Conservation (phyloP, 2,888 invertebrate species). For the Sarcophaga carnaria region DNA sequence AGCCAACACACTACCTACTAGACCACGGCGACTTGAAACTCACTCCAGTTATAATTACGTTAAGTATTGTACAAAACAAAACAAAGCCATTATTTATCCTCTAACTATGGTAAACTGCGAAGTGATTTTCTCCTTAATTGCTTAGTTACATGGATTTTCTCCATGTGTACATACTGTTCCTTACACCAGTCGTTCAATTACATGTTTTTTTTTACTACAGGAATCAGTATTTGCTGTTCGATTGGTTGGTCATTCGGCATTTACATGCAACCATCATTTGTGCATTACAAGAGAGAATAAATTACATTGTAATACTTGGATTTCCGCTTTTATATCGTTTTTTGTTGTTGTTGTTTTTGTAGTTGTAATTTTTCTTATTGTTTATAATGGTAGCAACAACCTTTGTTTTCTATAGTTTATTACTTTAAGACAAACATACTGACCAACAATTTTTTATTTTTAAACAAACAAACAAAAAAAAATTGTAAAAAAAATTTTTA, state of each 20-base stretch:
- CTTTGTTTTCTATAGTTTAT: background rate
- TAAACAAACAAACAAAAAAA: background rate
- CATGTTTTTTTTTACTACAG: background rate
- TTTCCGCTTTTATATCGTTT: conserved; percentile 22
- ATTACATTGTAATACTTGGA: background rate
- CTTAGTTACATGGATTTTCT: too few relatives aligned
- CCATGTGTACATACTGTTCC: background rate
- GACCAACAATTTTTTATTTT: background rate
- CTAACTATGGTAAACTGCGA: too few relatives aligned
- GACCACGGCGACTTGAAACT: too few relatives aligned
- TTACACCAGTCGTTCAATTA: background rate
- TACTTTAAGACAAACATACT: background rate
- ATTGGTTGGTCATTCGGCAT: background rate
- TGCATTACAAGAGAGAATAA: conserved; percentile 16
- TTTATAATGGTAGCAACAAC: background rate
- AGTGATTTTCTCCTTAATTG: too few relatives aligned
- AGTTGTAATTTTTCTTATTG: background rate
- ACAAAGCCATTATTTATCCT: too few relatives aligned
- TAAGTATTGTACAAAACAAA: too few relatives aligned
- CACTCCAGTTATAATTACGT: too few relatives aligned
- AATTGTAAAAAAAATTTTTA: background rate
- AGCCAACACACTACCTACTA: too few relatives aligned
- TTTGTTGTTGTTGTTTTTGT: background rate
- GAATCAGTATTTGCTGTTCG: background rate
- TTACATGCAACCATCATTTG: background rate